Conservation (phyloP, 1,140 invertebrate genomes). For the Oreohelix idahoensis region DNA sequence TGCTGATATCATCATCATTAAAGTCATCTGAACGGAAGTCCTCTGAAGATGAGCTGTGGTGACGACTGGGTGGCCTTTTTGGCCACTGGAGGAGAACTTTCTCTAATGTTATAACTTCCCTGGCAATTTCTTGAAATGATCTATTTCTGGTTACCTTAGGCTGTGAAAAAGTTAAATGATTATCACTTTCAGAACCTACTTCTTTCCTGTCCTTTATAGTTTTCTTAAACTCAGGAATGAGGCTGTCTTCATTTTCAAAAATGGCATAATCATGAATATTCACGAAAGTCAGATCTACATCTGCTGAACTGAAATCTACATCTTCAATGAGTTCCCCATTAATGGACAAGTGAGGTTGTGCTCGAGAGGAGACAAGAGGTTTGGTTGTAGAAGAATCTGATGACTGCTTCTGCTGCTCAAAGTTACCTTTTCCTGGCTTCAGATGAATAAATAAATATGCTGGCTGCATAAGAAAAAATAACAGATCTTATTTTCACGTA, state of each 20-base stretch:
- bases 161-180: background rate
- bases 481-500: too few species aligned
- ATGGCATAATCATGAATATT: constrained; percentile 71
- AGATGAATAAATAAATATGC: constrained; percentile 64
- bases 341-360: constrained; percentile 65
- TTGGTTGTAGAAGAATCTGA: constrained; percentile 28
- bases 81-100: constrained; percentile 59
- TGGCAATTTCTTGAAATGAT: constrained; percentile 63
- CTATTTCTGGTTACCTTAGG: background rate
- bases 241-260: constrained; percentile 66
- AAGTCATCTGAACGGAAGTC: constrained; percentile 47
- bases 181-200: constrained; percentile 20
- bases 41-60: constrained; percentile 69
- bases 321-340: constrained; percentile 65
- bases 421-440: constrained; percentile 69
- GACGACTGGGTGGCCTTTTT: constrained; percentile 47
- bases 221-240: constrained; percentile 62
- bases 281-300: constrained; percentile 53
- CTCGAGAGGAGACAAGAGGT: background rate
- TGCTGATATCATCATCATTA: too few species aligned
- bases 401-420: background rate
- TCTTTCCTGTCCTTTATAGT: constrained; percentile 50
- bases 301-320: constrained; percentile 17
- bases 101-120: constrained; percentile 54
- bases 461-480: constrained; percentile 62